phyloP scores from a whole-genome alignment of 2,797 vertebrate species.

The Falco rusticolus region DNA sequence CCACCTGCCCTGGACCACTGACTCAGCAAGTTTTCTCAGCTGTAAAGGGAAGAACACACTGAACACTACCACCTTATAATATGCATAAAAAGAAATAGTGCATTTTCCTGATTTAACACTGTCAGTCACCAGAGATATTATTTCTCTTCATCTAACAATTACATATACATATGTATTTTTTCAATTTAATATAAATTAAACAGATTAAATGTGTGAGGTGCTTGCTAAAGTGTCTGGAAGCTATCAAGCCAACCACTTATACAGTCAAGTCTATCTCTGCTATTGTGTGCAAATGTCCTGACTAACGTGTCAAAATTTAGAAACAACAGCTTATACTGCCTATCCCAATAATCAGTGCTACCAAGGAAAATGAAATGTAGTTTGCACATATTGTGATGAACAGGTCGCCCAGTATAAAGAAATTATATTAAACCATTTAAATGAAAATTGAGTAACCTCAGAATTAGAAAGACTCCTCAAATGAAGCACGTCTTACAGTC shows the following conservation, averaged over 20 bases:
- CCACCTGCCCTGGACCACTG: not conserved
- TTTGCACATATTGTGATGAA: not conserved
- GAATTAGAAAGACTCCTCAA: not conserved
- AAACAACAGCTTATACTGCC: not conserved
- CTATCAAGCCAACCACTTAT: not conserved
- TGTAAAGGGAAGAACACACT: not conserved
- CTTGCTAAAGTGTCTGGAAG: not conserved
- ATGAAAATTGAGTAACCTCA: not conserved
- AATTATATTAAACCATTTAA: not conserved
- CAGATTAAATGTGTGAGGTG: not conserved
- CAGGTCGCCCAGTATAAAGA: not conserved
- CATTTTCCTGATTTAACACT: not conserved
- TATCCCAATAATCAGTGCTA: not conserved
- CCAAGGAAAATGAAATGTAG: not conserved
- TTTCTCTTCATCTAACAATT: not conserved
- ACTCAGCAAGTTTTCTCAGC: not conserved
- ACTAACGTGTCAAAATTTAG: not conserved
- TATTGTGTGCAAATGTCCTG: not conserved
- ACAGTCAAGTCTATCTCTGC: not conserved
- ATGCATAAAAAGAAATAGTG: not conserved
- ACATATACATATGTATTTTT: no score
- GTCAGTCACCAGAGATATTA: not conserved
- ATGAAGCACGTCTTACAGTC: not conserved
- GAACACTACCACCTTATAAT: not conserved
- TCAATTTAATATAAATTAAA: not conserved